phyloP scores from a whole-genome alignment of 2,797 vertebrate species.

The Phoebastria nigripes region DNA sequence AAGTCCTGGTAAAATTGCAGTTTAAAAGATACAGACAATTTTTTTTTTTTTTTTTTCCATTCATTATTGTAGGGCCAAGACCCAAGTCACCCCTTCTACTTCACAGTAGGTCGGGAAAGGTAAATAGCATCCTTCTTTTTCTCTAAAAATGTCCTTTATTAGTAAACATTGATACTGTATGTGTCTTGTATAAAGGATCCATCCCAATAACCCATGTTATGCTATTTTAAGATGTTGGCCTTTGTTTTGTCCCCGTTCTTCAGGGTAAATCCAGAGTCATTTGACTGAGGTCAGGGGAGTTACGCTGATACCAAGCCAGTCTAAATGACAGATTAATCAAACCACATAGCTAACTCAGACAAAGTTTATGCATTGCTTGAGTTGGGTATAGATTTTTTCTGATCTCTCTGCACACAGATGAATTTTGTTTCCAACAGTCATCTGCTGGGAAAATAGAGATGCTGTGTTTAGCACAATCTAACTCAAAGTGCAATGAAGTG shows the following conservation, averaged over 20 bases:
- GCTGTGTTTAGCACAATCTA: background rate
- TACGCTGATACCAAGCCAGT: background rate
- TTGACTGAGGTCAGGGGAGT: background rate
- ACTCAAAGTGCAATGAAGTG: background rate
- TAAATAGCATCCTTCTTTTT: background rate
- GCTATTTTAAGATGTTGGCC: background rate
- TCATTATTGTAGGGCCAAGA: background rate
- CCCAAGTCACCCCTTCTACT: background rate
- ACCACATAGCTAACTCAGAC: background rate
- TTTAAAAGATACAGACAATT: background rate
- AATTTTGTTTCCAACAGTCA: background rate
- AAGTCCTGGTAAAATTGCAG: background rate
- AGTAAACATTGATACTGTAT: background rate
- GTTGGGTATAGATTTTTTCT: background rate
- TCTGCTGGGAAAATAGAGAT: constrained; percentile 1
- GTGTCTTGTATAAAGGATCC: background rate
- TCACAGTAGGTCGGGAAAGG: background rate
- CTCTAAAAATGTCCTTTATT: background rate
- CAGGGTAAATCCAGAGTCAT: background rate
- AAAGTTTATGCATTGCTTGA: background rate
- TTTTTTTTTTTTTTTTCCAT: background rate
- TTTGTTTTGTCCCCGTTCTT: background rate
- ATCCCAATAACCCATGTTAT: background rate
- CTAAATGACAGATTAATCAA: constrained; percentile 7
- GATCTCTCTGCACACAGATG: background rate